Percentiles rank a stretch among this genome's conserved stretches.
phyloP scores from a whole-genome alignment of 2,113 vertebrate species.

The Gallinago media region DNA sequence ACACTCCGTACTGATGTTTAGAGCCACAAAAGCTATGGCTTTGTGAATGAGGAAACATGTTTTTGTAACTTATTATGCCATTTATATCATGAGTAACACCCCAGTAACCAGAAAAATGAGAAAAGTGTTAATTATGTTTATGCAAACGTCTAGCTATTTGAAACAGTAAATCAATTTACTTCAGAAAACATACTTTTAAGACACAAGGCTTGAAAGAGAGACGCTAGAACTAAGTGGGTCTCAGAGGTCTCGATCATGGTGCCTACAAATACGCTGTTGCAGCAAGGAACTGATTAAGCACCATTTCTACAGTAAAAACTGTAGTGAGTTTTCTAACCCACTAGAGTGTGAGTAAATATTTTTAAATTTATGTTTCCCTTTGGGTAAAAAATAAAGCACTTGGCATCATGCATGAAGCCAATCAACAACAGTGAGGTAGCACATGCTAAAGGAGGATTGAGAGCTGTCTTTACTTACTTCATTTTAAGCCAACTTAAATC shows the following conservation, averaged over 20 bases:
- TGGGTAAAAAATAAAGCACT: neutral
- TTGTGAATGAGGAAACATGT: neutral
- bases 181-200: neutral
- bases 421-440: neutral
- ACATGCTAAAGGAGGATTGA: neutral
- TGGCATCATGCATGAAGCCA: neutral
- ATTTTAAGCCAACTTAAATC: neutral
- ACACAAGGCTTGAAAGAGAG: neutral
- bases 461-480: neutral
- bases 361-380: neutral
- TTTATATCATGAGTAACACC: neutral
- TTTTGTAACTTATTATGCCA: neutral
- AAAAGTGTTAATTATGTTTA: neutral
- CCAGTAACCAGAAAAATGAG: neutral
- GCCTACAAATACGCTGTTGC: neutral
- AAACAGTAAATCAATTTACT: neutral
- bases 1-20: neutral
- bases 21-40: neutral
- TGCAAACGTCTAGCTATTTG: neutral
- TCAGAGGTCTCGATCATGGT: neutral
- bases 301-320: neutral
- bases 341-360: neutral
- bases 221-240: neutral
- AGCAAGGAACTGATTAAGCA: neutral
- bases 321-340: neutral